Evolutionary conservation across 1,140 invertebrate species (phyloP).

Genomic region (Asobara japonica): DNA sequence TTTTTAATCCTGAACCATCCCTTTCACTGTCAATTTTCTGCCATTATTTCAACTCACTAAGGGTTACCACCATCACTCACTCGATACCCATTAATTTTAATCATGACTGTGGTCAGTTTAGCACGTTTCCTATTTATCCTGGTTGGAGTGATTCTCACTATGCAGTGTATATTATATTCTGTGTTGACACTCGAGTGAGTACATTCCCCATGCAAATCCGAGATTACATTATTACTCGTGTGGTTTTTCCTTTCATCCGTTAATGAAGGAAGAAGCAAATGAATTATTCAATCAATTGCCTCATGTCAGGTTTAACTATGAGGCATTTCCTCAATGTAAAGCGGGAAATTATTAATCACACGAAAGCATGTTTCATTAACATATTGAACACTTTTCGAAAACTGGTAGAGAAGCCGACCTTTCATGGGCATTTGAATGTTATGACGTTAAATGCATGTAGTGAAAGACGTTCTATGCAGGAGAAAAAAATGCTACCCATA

Average conservation of each 20-base stretch:
- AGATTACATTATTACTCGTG: conserved; percentile 1
- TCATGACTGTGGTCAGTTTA: conserved; percentile 56
- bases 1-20: not conserved
- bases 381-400: not conserved
- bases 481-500: no score
- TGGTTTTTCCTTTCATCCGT: not conserved
- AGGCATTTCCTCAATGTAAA: not conserved
- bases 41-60: conserved; percentile 6
- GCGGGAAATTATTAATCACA: not conserved
- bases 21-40: conserved; percentile 2
- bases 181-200: conserved; percentile 1
- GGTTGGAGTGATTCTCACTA: conserved; percentile 26
- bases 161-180: not conserved
- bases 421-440: not conserved
- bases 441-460: not conserved
- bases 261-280: not conserved
- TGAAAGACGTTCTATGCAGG: not conserved
- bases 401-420: not conserved
- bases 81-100: conserved; percentile 58
- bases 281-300: not conserved
- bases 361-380: not conserved
- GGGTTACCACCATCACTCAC: conserved; percentile 35
- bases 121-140: conserved; percentile 51
- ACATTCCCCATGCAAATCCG: conserved; percentile 1
- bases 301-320: not conserved